These are phyloP conservation scores for Tychaedon coryphoeus DNA, from an alignment of 2,113 vertebrate genomes.

Conservation along the genomic window DNA sequence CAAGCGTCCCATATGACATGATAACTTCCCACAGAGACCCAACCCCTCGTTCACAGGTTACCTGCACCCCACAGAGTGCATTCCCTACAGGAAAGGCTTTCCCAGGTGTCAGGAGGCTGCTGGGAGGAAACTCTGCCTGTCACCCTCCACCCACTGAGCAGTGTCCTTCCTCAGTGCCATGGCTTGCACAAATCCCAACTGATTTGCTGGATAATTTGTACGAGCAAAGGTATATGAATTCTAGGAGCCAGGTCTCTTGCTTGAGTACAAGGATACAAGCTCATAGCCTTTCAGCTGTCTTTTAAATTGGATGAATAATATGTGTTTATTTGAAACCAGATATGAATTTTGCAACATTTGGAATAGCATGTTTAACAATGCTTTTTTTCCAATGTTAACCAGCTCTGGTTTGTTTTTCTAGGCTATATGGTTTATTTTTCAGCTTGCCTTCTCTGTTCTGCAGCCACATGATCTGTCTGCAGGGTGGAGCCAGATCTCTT, in stretches of 20 bases:
- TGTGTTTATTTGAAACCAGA: neutral
- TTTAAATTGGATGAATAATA: neutral
- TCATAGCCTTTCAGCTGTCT: neutral
- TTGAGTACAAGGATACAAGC: neutral
- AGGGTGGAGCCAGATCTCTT: neutral
- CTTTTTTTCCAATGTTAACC: neutral
- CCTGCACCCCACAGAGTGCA: neutral
- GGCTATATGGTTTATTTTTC: neutral
- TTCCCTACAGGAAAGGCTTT: neutral
- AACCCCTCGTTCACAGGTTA: neutral
- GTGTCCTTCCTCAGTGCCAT: neutral
- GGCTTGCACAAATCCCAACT: neutral
- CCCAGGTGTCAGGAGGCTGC: neutral
- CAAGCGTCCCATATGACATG: neutral
- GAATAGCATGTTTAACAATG: neutral
- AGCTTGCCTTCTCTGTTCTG: neutral
- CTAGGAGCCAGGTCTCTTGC: neutral
- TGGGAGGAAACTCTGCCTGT: fast-evolving
- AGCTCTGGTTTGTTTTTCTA: constrained; percentile 15
- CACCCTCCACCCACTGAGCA: neutral
- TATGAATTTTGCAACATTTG: neutral
- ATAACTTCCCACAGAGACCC: neutral
- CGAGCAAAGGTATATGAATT: neutral
- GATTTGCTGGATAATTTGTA: neutral
- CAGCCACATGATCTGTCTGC: neutral